Conservation (phyloP, 1,140 invertebrate genomes). For the Neomicropteryx cornuta region DNA sequence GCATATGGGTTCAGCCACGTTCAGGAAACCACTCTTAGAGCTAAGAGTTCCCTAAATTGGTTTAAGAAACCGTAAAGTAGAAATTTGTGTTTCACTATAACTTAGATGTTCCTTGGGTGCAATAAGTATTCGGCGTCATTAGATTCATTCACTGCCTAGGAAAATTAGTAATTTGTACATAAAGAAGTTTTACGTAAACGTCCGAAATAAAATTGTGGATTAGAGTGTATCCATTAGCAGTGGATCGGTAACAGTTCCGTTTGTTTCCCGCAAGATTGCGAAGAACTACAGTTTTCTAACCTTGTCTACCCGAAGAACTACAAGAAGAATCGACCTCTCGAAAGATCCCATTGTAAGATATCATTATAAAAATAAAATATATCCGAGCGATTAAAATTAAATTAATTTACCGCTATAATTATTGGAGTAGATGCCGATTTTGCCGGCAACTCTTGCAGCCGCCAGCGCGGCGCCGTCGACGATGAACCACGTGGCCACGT, state of each 20-base stretch:
- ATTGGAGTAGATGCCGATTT: slow-evolving; percentile 57
- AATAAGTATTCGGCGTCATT: too few relatives aligned
- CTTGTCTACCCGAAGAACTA: slow-evolving; percentile 8
- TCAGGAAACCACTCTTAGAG: too few relatives aligned
- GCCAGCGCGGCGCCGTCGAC: slow-evolving; percentile 21
- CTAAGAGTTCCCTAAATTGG: too few relatives aligned
- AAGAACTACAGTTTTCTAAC: neutral
- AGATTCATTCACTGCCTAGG: neutral
- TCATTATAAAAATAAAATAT: slow-evolving; percentile 4
- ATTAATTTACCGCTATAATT: slow-evolving; percentile 48
- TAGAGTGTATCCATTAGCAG: too few relatives aligned
- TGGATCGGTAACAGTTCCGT: too few relatives aligned
- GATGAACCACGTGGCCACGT: slow-evolving; percentile 16
- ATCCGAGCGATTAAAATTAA: neutral
- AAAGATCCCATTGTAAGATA: neutral
- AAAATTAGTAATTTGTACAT: neutral
- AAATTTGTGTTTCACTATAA: too few relatives aligned
- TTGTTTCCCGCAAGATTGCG: neutral
- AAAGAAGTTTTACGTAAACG: neutral
- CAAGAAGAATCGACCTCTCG: neutral
- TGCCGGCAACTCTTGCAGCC: slow-evolving; percentile 55
- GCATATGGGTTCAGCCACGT: too few relatives aligned
- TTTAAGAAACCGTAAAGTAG: too few relatives aligned
- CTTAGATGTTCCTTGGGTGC: too few relatives aligned
- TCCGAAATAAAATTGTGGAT: neutral